Base-by-base conservation (phyloP, 2,113 vertebrate species). In the Gobius niger region DNA sequence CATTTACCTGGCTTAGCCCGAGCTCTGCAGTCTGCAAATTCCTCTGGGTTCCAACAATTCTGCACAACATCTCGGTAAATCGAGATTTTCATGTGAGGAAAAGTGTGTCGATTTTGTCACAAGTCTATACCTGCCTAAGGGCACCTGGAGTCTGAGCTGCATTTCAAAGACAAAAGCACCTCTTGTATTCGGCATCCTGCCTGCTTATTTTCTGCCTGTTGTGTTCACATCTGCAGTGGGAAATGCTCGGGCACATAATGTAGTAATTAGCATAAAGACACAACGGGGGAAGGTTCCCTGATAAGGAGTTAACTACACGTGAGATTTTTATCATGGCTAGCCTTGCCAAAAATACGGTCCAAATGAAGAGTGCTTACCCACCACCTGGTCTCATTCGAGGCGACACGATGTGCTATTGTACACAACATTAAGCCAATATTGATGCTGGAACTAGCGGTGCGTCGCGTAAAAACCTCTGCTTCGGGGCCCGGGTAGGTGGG, bases 401-500 rank as follows among this genome's bases (percentile, higher is more conserved):
- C 24, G 75, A 77, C 63, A 61, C 13, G 19, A 46, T 84, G 79
- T 76, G 67, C 63, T 46, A 72, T 72, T 84, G 82, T 85, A 82
- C 79, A 77, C 80, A 82, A 80, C 81, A 80, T 87, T 82, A 82
- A 76, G 73, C 76, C 68, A 81, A 82, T 83, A 82, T 72, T 71
- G 73, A 82, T 82, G 74, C 68, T 0, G 53, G 62, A 63, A 78
- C 72, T 70, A 61, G 62, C 68, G 1, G 6, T 42, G 44, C 15
- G 16, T 54, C 73, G 44, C 74, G 70, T 64, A 52, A 66, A 34
- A 72, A 70, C 34, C 81, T 76, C 50, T 64, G 68, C 41, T 72
- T 64, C 5, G 61, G 54, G 71, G 77, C 61, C 53, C 10, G 40
- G 65, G 71, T 76, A 68, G 82, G 77, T 80, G 81, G 75, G 78